Percentiles rank a stretch among this genome's conserved stretches.
Evolutionary conservation across 2,113 vertebrate genomes (phyloP).

Genomic region (Tetrax tetrax): DNA sequence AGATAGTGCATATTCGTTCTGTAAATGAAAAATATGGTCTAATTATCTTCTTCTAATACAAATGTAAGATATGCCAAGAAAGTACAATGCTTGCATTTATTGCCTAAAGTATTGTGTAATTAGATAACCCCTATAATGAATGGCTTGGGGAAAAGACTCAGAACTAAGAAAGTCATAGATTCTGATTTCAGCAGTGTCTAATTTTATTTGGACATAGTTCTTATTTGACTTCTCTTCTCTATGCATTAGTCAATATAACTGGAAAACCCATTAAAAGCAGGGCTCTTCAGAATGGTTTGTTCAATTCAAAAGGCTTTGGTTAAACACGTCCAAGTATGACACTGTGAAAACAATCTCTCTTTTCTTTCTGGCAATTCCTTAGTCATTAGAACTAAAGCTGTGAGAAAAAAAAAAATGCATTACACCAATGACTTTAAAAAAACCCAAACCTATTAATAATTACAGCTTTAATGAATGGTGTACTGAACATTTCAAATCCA

Average conservation of each 20-base stretch:
- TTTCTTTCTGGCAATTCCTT: background rate
- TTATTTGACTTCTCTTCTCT: background rate
- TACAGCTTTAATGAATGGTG: conserved; percentile 3
- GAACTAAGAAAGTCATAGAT: background rate
- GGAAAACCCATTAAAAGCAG: background rate
- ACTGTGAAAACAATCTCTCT: background rate
- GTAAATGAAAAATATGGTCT: background rate
- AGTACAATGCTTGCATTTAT: background rate
- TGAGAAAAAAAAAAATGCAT: background rate
- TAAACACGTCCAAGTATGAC: background rate
- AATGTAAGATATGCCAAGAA: background rate
- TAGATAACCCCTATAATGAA: background rate
- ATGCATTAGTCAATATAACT: background rate
- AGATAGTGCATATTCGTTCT: background rate
- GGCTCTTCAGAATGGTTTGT: background rate
- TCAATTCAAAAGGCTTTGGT: background rate
- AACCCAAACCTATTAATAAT: conserved; percentile 31
- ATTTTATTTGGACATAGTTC: background rate
- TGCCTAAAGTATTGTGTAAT: background rate
- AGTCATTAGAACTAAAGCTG: conserved; percentile 11
- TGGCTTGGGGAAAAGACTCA: background rate
- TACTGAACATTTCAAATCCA: conserved; percentile 16
- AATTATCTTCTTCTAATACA: conserved; percentile 24
- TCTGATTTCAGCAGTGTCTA: background rate
- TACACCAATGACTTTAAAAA: background rate